phyloP scores from a whole-genome alignment of 2,113 vertebrate genomes.

The Varanus komodoensis region DNA sequence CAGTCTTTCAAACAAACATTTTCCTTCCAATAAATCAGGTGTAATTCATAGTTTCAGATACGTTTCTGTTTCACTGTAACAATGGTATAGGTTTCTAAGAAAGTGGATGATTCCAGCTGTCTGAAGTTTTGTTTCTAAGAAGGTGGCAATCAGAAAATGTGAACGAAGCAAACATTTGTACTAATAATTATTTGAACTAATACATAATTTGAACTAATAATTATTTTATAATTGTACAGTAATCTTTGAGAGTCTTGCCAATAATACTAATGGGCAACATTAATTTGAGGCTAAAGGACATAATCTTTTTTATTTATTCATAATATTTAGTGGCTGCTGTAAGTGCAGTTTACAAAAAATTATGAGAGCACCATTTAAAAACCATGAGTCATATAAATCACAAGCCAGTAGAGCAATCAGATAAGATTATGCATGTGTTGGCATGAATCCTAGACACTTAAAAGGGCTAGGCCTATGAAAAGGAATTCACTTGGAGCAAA shows the following conservation, averaged over 20 bases:
- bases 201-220: neutral
- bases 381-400: neutral
- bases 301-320: neutral
- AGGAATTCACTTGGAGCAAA: neutral
- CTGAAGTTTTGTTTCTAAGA: neutral
- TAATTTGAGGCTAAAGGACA: neutral
- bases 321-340: neutral
- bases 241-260: neutral
- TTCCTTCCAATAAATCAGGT: neutral
- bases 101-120: too few relatives aligned
- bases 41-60: neutral
- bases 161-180: neutral
- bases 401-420: neutral
- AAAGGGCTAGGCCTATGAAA: neutral
- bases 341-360: neutral
- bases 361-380: neutral
- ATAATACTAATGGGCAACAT: neutral
- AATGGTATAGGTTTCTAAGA: neutral
- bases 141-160: too few relatives aligned
- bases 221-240: neutral
- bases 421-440: neutral
- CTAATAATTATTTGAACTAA: neutral
- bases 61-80: neutral
- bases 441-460: too few relatives aligned
- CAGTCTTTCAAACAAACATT: constrained; percentile 5